Conservation (phyloP, 2,113 vertebrate species). For the Takifugu flavidus region DNA sequence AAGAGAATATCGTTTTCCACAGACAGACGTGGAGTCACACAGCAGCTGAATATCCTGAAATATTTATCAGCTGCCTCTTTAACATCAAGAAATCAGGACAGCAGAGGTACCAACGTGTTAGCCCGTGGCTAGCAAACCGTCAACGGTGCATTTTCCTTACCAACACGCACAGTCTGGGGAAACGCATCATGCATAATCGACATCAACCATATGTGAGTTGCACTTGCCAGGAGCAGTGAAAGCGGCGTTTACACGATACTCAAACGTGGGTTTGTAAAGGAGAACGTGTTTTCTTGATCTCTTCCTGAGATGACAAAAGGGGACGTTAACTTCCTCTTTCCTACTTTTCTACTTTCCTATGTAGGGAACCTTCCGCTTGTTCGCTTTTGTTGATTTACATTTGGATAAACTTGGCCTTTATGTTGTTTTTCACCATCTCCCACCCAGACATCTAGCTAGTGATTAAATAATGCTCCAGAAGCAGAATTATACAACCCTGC, state of each 20-base stretch:
- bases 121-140: slow-evolving; percentile 3
- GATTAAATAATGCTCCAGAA: slow-evolving; percentile 59
- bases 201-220: slow-evolving; percentile 8
- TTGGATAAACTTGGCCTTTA: slow-evolving; percentile 7
- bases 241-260: not conserved
- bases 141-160: not conserved
- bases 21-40: not conserved
- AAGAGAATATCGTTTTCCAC: slow-evolving; percentile 3
- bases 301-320: not conserved
- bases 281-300: not conserved
- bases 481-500: slow-evolving; percentile 71
- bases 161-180: slow-evolving; percentile 5
- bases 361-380: not conserved
- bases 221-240: slow-evolving; percentile 10
- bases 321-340: not conserved
- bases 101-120: not conserved
- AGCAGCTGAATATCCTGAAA: slow-evolving; percentile 21
- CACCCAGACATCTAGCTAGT: slow-evolving; percentile 11
- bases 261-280: not conserved
- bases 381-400: not conserved
- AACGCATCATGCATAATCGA: slow-evolving; percentile 22
- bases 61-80: slow-evolving; percentile 18
- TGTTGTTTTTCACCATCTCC: not conserved
- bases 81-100: slow-evolving; percentile 7
- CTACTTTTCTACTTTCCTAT: not conserved